Conservation (phyloP, 2,888 invertebrate genomes). For the Ichneumoninae sp. region DNA sequence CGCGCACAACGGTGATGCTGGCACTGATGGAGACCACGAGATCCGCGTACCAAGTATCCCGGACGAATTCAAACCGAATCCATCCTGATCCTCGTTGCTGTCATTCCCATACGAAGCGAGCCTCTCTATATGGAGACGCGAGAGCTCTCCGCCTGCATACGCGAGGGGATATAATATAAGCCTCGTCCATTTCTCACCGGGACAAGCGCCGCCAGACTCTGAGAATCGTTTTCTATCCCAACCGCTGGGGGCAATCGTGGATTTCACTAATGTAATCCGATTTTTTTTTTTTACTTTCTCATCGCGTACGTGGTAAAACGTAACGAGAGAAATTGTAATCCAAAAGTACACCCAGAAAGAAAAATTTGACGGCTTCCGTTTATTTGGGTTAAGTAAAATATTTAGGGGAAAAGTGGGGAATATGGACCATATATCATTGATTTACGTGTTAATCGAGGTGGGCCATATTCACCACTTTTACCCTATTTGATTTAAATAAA, state of each 20-base stretch:
- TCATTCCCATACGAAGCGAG: conserved; percentile 11
- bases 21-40: conserved; percentile 44
- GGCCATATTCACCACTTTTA: too few species aligned
- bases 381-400: too few species aligned
- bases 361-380: too few species aligned
- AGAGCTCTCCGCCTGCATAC: conserved; percentile 41
- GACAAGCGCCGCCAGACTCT: neutral
- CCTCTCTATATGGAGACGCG: conserved; percentile 54
- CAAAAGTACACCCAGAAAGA: too few species aligned
- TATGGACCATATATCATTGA: too few species aligned
- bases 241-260: neutral
- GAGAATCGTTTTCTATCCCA: conserved; percentile 7
- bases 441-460: too few species aligned
- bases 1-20: conserved; percentile 13
- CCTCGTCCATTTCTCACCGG: conserved; percentile 49
- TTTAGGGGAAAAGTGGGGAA: too few species aligned
- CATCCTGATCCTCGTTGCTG: conserved; percentile 54
- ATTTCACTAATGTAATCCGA: neutral
- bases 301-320: too few species aligned
- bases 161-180: conserved; percentile 24
- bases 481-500: too few species aligned
- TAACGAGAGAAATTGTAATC: too few species aligned
- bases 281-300: neutral
- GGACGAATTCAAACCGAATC: conserved; percentile 59
- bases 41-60: conserved; percentile 61